A percentile compares a stretch with the other conserved stretches of the same genome.
Conservation (phyloP, 64 coral and sea anemone genomes). For the Stichodactyla mertensii region DNA sequence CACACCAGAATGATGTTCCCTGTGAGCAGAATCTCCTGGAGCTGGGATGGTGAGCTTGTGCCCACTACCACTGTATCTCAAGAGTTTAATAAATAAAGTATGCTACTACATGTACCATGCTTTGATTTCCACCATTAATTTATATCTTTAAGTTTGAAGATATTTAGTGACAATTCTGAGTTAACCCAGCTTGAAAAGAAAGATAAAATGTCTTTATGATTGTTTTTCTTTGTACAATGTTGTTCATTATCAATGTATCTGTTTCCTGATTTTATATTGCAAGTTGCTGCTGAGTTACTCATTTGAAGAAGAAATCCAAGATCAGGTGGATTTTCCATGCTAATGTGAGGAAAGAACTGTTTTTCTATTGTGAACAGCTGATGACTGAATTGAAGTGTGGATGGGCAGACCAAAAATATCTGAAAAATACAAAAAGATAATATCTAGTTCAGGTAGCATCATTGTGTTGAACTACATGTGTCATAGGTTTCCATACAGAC, state of each 20-base stretch:
- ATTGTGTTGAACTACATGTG: not conserved
- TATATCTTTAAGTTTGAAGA: constrained; percentile 13
- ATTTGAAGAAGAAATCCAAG: constrained; percentile 19
- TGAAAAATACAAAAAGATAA: constrained; percentile 1
- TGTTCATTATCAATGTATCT: not conserved
- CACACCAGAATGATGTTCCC: too few species aligned
- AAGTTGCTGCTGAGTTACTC: not conserved
- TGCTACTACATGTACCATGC: not conserved
- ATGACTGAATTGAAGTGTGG: constrained; percentile 40
- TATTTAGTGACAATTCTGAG: constrained; percentile 34
- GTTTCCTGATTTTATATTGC: not conserved
- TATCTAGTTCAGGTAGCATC: not conserved
- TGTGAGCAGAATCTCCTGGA: too few species aligned
- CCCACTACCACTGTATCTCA: too few species aligned
- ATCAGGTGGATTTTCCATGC: constrained; percentile 70
- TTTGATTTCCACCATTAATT: not conserved
- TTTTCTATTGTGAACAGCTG: constrained; percentile 1
- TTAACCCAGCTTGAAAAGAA: constrained; percentile 8
- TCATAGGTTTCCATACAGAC: too few species aligned
- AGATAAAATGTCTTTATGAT: not conserved
- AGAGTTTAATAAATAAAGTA: too few species aligned
- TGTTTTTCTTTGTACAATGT: not conserved
- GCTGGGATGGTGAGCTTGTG: too few species aligned
- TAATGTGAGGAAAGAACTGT: constrained; percentile 67
- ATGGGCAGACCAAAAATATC: constrained; percentile 51